Conservation (phyloP, 2,113 vertebrate genomes). For the Mobula hypostoma region DNA sequence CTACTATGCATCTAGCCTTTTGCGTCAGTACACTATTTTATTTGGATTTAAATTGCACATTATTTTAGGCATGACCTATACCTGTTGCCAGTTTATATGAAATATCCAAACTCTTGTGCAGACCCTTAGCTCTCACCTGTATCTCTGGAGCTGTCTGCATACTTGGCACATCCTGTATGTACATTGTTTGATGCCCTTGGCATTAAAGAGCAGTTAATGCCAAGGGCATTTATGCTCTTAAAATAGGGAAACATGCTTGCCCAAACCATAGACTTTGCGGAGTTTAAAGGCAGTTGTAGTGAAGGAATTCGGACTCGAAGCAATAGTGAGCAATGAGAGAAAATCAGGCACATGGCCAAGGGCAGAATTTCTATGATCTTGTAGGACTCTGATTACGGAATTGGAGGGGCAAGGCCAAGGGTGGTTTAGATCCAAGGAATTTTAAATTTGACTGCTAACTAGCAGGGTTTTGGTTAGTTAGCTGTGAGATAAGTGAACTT, state of each 20-base stretch:
- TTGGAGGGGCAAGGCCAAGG: no score
- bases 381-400: no score
- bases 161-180: not conserved
- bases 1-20: not conserved
- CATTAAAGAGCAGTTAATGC: not conserved
- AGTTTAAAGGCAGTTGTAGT: not conserved
- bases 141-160: not conserved
- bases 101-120: not conserved
- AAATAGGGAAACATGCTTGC: not conserved
- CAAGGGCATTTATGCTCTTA: not conserved
- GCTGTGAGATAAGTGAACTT: no score
- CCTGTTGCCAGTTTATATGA: not conserved
- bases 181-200: not conserved
- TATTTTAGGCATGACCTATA: not conserved
- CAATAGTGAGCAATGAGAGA: not conserved
- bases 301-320: not conserved
- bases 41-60: not conserved
- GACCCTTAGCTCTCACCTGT: not conserved
- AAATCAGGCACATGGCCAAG: no score
- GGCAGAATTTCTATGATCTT: no score
- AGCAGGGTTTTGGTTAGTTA: no score
- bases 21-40: not conserved
- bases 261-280: not conserved
- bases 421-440: no score
- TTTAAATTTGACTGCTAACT: no score